phyloP scores from a whole-genome alignment of 2,113 vertebrate species.

The Esox niger region DNA sequence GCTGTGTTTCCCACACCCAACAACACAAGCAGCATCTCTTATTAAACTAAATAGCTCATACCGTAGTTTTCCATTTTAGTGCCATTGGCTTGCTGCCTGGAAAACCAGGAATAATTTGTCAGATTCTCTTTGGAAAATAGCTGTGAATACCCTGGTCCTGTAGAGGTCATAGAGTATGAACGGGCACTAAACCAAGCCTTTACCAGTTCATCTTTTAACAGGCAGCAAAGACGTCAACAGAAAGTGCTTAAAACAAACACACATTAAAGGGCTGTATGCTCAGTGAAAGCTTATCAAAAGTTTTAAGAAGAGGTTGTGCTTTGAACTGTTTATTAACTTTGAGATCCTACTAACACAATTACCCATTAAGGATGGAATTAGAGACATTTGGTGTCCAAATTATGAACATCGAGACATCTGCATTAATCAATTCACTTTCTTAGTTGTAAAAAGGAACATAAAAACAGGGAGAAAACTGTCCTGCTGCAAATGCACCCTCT shows the following conservation, averaged over 20 bases:
- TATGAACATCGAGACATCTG: no score
- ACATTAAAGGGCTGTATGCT: no score
- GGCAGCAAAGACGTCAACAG: not conserved
- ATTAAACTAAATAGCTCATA: conserved; percentile 52
- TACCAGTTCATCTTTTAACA: conserved; percentile 30
- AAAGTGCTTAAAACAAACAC: not conserved
- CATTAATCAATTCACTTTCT: no score
- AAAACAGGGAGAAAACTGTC: not conserved
- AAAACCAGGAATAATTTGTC: conserved; percentile 59
- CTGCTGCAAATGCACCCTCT: no score
- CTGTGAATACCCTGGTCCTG: conserved; percentile 42
- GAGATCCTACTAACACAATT: no score
- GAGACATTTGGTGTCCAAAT: no score
- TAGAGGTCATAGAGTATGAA: conserved; percentile 24
- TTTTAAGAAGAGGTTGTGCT: no score
- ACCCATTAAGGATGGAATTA: no score
- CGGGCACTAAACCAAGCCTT: conserved; percentile 8
- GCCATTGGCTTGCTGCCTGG: conserved; percentile 59
- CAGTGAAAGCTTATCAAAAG: no score
- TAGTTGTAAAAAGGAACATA: no score
- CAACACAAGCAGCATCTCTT: conserved; percentile 40
- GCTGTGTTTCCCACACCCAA: conserved; percentile 49
- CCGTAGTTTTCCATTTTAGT: conserved; percentile 47
- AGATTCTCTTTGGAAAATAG: conserved; percentile 46
- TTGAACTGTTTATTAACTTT: no score